Conservation (phyloP, 1,140 invertebrate species). For the Periplaneta americana region DNA sequence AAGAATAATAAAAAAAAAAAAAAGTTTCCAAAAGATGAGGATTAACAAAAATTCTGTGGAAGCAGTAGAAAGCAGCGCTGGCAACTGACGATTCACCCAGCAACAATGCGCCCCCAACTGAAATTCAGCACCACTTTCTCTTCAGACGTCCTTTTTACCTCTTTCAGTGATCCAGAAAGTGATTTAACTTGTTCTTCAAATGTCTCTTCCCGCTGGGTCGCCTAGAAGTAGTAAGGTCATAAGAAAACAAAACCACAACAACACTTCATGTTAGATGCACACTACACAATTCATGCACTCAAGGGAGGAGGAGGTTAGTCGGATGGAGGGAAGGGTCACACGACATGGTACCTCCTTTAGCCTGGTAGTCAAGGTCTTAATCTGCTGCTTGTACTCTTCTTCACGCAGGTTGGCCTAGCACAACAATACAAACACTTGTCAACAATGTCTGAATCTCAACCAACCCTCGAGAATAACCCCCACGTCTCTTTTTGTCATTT, state of each 20-base stretch:
- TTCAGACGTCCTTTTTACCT: conserved; percentile 59
- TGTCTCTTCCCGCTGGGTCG: conserved; percentile 94
- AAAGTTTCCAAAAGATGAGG: neutral
- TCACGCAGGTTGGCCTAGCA: conserved; percentile 97
- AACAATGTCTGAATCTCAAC: neutral
- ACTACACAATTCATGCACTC: conserved; percentile 29
- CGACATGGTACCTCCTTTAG: conserved; percentile 89
- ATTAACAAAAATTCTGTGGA: neutral
- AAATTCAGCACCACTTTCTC: neutral
- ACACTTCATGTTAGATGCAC: conserved; percentile 5
- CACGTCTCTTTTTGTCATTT: too few relatives aligned
- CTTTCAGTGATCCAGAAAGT: conserved; percentile 86
- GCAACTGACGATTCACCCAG: neutral
- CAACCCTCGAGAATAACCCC: neutral
- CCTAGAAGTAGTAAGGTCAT: conserved; percentile 49
- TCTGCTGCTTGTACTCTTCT: conserved; percentile 99
- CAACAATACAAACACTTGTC: neutral
- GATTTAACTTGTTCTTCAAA: conserved; percentile 92
- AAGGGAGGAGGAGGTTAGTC: conserved; percentile 28
- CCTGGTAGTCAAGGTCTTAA: conserved; percentile 97
- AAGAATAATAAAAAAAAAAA: neutral
- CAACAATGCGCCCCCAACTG: neutral
- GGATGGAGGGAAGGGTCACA: neutral
- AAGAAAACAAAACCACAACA: conserved; percentile 21
- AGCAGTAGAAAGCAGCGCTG: neutral